Base-by-base conservation (phyloP, 2,113 vertebrate species). In the Onychostoma macrolepis region DNA sequence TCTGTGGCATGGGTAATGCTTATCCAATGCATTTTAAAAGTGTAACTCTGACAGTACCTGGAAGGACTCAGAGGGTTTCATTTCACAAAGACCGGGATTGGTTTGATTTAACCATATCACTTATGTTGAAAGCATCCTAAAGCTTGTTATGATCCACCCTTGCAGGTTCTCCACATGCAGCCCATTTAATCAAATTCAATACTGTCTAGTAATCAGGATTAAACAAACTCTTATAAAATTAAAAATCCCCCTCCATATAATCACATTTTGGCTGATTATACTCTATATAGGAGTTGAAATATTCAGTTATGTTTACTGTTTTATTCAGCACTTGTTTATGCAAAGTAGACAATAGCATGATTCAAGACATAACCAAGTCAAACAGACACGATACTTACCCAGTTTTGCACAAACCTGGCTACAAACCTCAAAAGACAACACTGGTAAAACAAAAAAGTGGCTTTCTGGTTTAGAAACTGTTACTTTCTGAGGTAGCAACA, bases 401-500 rank as follows among this genome's bases (percentile, higher is more conserved):
- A 33, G 28, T 21, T 56, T 79, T 36, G 8, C 9, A 56, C 28
- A 71, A 71, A 33, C 24, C 53, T 38, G 30, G 21, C 33, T 41
- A 58, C 53, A 80, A 61, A 61, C 78, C 53, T 38, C 21, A n/a
- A 61, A 6, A 21, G 19, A 38, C 30, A 61, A 17, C 36, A 38
- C 3, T 58, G 33, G 21, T 38, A 80, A 80, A 38, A 58, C 77
- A 53, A 58, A 61, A 33, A 33, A n/a, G 33, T 61, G 21, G 6
- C 33, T 80, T 58, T n/a, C 77, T 38, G 6, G 21, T 80, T 30
- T 38, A 61, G 77, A 80, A 80, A 80, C 13, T 24, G 33, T 79
- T 58, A 36, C 21, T 80, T 61, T 80, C 53, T 61, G 33, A 80
- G 78, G 53, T 56, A n/a, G 53, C 33, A 61, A 61, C 78, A 80